phyloP scores from a whole-genome alignment of 2,113 vertebrate genomes.

The Phodopus roborovskii region DNA sequence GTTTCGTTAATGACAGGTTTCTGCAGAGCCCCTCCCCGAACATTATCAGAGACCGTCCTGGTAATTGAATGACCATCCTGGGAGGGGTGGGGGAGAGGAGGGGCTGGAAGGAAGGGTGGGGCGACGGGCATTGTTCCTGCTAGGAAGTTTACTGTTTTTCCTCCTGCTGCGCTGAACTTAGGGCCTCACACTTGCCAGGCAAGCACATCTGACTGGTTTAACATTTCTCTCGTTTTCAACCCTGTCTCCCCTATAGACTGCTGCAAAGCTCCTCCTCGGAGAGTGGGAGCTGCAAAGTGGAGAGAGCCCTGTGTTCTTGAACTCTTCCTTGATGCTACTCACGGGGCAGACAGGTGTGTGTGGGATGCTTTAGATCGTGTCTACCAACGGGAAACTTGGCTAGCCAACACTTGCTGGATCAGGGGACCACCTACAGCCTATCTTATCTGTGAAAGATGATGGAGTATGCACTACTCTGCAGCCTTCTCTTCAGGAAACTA shows the following conservation, averaged over 20 bases:
- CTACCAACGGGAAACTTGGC: neutral
- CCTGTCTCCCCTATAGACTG: accelerated
- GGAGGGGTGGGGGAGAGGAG: neutral
- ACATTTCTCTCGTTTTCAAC: neutral
- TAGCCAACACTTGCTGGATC: neutral
- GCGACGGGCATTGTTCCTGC: neutral
- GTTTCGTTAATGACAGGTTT: neutral
- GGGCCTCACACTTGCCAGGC: neutral
- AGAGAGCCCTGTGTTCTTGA: neutral
- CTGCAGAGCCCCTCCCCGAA: neutral
- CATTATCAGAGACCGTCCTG: neutral
- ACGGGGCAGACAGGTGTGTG: neutral
- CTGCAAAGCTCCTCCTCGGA: neutral
- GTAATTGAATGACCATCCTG: neutral
- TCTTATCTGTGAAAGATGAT: neutral
- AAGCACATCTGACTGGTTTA: neutral
- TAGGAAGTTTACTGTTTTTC: too few species aligned
- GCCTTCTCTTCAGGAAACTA: neutral
- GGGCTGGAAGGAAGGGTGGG: neutral
- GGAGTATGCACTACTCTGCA: neutral
- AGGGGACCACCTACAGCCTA: too few species aligned
- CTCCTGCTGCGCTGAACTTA: neutral
- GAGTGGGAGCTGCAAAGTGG: neutral
- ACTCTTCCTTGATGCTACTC: neutral
- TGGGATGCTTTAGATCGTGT: neutral